Base-by-base conservation (phyloP, 1,140 invertebrate species). In the Cydia splendana region DNA sequence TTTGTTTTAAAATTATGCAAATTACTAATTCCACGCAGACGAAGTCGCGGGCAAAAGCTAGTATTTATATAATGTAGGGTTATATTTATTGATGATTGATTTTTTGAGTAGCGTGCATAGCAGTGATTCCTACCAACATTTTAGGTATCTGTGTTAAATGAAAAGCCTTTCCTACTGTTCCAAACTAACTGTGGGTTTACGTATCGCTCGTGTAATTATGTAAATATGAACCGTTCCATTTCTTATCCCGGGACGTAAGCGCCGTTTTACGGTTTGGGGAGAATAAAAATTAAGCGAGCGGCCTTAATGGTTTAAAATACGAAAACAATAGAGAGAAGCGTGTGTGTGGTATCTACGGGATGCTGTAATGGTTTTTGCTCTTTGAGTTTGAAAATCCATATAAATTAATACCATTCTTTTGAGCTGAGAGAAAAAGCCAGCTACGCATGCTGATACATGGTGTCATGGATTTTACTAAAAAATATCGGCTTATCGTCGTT, bases 221-320 rank as follows among this genome's bases (percentile, higher is more conserved):
- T 62, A 62, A 62, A 62, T 62, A 62, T 62, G 20, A 62, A 62
- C 57, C 57, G 57, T 24, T 62, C 57, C 57, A 62, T 62, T 62
- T 62, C 57, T 62, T 62, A 62, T 62, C 57, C 51, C 57, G 57
- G 9, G 9, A 18, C 57, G 20, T 62, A 57, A 57, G n/a, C 53
- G 53, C 53, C n/a, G 57, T 62, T 62, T 62, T 18, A 53, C 57
- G 57, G 53, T 18, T 51, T 15, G 48, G 53, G 57, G 57, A 62
- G 57, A 62, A 62, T 62, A 62, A 62, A 62, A 62, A 62, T 62
- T 62, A 62, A 62, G 57, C 57, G 18, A 53, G 53, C 57, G 10
- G 9, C 9, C 57, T 10, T 62, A 62, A 62, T 62, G 57, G 57
- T 62, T 62, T 62, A 24, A 62, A 62, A 62, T 24, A 24, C 18